Base-by-base conservation (phyloP, 1,140 invertebrate species). In the Hylaeus volcanicus region DNA sequence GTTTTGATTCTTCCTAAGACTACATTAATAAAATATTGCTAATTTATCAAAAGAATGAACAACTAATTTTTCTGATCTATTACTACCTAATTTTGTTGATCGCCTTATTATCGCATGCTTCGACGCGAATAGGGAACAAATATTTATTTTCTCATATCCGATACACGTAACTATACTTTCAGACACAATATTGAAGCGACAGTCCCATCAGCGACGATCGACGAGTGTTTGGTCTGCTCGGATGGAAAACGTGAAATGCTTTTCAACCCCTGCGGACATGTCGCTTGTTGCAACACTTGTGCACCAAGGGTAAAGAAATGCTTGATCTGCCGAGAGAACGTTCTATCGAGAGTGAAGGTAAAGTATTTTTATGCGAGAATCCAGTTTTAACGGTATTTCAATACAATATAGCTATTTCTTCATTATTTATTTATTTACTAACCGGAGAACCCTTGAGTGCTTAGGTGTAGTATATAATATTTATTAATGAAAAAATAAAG, bases 181-280 rank as follows among this genome's bases (percentile, higher is more conserved):
- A 92, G 91, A 6, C 91, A 92, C 82, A 90, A 91, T 43, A 91
- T 92, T 58, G 91, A 91, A 69, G 87, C 92, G 53, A 79, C 87
- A 45, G 90, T 90, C 12, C 92, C 93, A 60, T 93, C 93, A 1
- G 93, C 94, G 0, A 94, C 96, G 0, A 94, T 98, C 81, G 98
- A 99, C 88, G 98, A 99, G 92, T 99, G 98, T 91, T 96, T 99
- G 89, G 97, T 99, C 5, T 99, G 98, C 92, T 99, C 98, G 0
- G 98, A 99, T 92, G 95, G 96, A 74, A 98, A 98, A 91, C 94
- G 98, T 5, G 98, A 99, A 91, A 97, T 96, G 9, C 94, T 98
- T 2, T 98, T 97, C 92, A 95, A 95, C 81, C 98, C 98, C 1
- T 99, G 98, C 89, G 97, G 97, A 41, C 98, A 99, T 93, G 97